Base-by-base conservation (phyloP, 2,888 invertebrate species). In the Eupithecia dodoneata region DNA sequence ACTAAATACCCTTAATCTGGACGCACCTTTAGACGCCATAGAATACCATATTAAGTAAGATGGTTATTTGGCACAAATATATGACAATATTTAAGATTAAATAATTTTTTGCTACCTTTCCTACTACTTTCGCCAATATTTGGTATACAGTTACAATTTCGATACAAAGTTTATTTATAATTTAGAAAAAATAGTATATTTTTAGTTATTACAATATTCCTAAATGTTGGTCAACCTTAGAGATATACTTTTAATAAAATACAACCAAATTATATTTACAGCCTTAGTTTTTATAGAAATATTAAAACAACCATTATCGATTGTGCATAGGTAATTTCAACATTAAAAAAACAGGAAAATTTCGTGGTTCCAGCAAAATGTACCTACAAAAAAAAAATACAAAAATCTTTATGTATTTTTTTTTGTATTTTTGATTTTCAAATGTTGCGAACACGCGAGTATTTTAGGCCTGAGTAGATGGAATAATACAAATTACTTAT, bases 11-110 rank as follows among this genome's bases (percentile, higher is more conserved):
- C 30, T 30, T 13, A 49, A 49, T 13, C 13, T 13, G 13, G 4
- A 49, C 49, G 13, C 4, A 49, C 13, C 49, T 49, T 59, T 10
- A 10, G 9, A 59, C 18, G 18, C 59, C 18, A 59, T 59, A 59
- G 59, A 18, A 59, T 2, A 3, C 55, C 55, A n/a, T 49, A n/a
- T 55, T n/a, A 55, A 9, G 9, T 59, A 18, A 59, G 9, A 18
- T 18, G 9, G 59, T 63, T 63, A 63, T 63, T 63, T 63, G 63
- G 63, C 63, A 63, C 63, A 63, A 30, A 63, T 30, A 63, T 63
- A 63, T 63, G 63, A 63, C 12, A 30, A 30, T 4, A 59, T 18
- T 63, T 63, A 63, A 63, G 30, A 63, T 30, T 30, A 30, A 30
- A 63, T 30, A 18, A 2, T 18, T 59, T 59, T 30, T 18, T 63